Conservation (phyloP, 1,140 invertebrate species). For the Anagrus nilaparvatae region DNA sequence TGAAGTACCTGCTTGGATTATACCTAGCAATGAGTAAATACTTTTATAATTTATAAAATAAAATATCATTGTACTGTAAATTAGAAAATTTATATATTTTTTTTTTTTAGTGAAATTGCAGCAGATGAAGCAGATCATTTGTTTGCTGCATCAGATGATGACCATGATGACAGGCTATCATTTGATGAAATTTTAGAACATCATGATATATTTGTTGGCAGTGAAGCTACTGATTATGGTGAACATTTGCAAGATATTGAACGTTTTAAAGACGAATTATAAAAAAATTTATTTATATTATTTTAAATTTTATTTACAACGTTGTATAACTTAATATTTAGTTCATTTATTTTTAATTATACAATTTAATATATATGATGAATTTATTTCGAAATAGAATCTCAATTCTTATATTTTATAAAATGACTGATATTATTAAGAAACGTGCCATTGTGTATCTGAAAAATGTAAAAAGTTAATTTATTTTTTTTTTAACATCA, state of each 20-base stretch:
- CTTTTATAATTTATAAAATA: conserved; percentile 9
- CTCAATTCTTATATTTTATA: no score
- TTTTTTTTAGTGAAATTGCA: conserved; percentile 63
- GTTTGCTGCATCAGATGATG: conserved; percentile 77
- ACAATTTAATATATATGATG: no score
- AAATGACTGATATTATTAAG: no score
- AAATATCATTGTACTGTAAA: conserved; percentile 2
- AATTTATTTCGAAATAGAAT: no score
- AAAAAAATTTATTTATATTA: conserved; percentile 23
- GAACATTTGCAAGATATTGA: conserved; percentile 76
- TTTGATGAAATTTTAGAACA: conserved; percentile 81
- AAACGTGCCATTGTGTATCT: no score
- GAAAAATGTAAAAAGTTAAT: no score
- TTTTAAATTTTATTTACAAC: conserved; percentile 11
- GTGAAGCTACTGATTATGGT: conserved; percentile 92
- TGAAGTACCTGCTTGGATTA: conserved; percentile 83
- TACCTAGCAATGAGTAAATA: conserved; percentile 82
- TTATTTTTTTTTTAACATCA: no score
- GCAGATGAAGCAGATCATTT: conserved; percentile 86
- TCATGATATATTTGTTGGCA: conserved; percentile 89
- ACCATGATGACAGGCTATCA: conserved; percentile 74
- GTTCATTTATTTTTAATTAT: conserved; percentile 2
- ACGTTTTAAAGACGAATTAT: conserved; percentile 74
- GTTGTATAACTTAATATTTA: conserved; percentile 2
- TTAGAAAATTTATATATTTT: conserved; percentile 6